Evolutionary conservation across 2,113 vertebrate genomes (phyloP).

Genomic region (Seriola aureovittata): DNA sequence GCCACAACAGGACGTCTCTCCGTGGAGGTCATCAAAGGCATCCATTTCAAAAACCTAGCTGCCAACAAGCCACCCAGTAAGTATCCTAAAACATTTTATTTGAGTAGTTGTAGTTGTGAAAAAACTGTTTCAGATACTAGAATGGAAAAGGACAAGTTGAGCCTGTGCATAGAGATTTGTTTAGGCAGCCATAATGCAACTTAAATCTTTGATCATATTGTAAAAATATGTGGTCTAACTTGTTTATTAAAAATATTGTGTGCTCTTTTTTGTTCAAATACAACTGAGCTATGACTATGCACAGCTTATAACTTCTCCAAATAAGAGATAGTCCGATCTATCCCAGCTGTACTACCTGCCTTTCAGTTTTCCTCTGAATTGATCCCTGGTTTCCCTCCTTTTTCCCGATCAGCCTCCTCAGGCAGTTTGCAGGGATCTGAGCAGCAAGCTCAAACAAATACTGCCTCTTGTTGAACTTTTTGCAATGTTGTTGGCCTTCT

Average conservation of each 20-base stretch:
- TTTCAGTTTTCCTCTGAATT: conserved; percentile 75
- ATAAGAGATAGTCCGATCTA: neutral
- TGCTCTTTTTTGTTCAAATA: neutral
- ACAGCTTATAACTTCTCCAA: conserved; percentile 19
- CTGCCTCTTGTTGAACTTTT: conserved; percentile 85
- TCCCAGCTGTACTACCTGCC: conserved; percentile 39
- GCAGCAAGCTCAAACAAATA: conserved; percentile 64
- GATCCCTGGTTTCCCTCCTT: conserved; percentile 68
- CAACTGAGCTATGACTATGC: neutral
- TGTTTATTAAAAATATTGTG: neutral
- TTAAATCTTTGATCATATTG: neutral
- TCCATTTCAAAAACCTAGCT: conserved; percentile 98
- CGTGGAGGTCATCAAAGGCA: conserved; percentile 99
- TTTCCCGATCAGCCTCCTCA: conserved; percentile 37
- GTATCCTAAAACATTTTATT: conserved; percentile 78
- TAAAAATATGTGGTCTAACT: neutral
- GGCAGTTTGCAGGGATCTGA: conserved; percentile 38
- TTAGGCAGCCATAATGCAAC: neutral
- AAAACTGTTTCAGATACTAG: neutral
- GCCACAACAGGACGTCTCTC: conserved; percentile 97
- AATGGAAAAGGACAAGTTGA: conserved; percentile 1
- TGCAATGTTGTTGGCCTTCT: conserved; percentile 88
- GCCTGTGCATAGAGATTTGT: conserved; percentile 10
- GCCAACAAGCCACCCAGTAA: conserved; percentile 99
- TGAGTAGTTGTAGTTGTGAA: neutral